phyloP scores from a whole-genome alignment of 2,888 invertebrate genomes.

The Caenorhabditis sp. region DNA sequence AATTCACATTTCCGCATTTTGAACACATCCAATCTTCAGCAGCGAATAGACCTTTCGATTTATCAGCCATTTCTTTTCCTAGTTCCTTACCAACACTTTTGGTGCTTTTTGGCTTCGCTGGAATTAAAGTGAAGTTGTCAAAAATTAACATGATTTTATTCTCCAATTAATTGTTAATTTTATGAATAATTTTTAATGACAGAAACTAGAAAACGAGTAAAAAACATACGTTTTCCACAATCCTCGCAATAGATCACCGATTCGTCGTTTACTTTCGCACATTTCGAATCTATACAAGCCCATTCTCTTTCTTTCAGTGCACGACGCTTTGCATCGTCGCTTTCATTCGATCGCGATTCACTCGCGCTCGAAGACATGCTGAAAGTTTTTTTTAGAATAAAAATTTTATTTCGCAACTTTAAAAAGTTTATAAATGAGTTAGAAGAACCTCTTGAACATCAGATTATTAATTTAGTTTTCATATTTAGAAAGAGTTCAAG shows the following conservation, averaged over 20 bases:
- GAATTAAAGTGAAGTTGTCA: constrained; percentile 31
- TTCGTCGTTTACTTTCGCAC: constrained; percentile 65
- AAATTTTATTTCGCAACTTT: not conserved
- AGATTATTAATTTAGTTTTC: too few relatives aligned
- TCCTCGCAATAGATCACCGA: constrained; percentile 43
- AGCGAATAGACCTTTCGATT: constrained; percentile 84
- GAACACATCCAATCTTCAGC: constrained; percentile 99
- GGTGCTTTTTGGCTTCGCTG: constrained; percentile 71
- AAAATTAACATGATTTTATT: too few relatives aligned
- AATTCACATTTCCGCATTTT: constrained; percentile 99
- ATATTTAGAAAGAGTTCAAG: too few relatives aligned
- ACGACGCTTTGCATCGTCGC: constrained; percentile 40
- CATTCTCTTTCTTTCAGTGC: constrained; percentile 72
- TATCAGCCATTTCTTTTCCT: constrained; percentile 96
- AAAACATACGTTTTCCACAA: constrained; percentile 72
- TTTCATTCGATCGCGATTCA: not conserved
- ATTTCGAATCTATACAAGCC: constrained; percentile 74
- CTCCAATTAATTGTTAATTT: too few relatives aligned
- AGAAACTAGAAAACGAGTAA: not conserved
- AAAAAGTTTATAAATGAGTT: not conserved
- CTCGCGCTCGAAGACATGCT: not conserved
- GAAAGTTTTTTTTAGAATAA: not conserved
- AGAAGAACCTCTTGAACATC: too few relatives aligned
- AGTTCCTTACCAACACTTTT: constrained; percentile 82
- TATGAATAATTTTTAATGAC: not conserved